These are phyloP conservation scores for Harpalus rubripes DNA, from an alignment of 2,888 invertebrate genomes.

Conservation along the genomic window DNA sequence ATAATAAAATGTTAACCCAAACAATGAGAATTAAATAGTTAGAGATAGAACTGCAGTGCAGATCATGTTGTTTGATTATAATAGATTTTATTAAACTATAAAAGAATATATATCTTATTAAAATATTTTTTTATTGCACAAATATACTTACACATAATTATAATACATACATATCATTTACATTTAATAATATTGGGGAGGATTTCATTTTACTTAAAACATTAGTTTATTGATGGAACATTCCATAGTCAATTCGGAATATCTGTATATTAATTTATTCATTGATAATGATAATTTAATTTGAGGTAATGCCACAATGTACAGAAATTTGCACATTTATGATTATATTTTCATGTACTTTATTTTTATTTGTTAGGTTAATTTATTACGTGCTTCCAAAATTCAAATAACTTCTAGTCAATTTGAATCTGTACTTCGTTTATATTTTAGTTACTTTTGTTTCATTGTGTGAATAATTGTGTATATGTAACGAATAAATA, in stretches of 20 bases:
- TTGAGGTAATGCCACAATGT: too few relatives aligned
- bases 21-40: conserved; percentile 28
- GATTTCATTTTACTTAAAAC: conserved; percentile 19
- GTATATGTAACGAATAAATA: conserved; percentile 29
- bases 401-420: conserved; percentile 20
- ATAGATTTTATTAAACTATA: conserved; percentile 44
- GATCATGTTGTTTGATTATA: conserved; percentile 27
- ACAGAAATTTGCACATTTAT: conserved; percentile 3
- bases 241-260: neutral
- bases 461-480: conserved; percentile 22
- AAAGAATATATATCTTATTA: conserved; percentile 43
- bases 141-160: conserved; percentile 48
- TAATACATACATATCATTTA: conserved; percentile 50
- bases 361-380: conserved; percentile 6
- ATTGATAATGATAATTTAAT: too few relatives aligned
- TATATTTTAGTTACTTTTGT: conserved; percentile 16
- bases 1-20: conserved; percentile 3
- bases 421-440: conserved; percentile 7
- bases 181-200: conserved; percentile 28
- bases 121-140: conserved; percentile 54
- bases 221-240: neutral
- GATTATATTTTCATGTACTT: conserved; percentile 6
- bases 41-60: conserved; percentile 37
- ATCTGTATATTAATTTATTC: too few relatives aligned
- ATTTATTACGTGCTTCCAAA: conserved; percentile 24